phyloP scores from a whole-genome alignment of 2,113 vertebrate species.

The Scolopax mira region DNA sequence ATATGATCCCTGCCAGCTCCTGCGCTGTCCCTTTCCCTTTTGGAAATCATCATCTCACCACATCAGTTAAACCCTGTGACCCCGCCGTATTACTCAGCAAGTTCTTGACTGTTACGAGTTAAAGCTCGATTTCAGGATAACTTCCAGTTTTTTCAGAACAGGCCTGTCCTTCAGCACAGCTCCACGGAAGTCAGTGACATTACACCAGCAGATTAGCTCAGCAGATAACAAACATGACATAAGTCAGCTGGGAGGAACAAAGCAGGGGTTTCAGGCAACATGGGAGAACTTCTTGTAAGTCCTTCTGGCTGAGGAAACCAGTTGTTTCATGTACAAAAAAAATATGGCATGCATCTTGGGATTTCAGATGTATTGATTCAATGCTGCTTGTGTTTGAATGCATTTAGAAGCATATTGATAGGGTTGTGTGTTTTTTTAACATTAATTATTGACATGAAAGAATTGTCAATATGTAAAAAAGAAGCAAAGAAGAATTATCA shows the following conservation, averaged over 20 bases:
- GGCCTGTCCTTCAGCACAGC: neutral
- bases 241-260: neutral
- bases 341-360: accelerated
- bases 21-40: neutral
- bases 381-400: neutral
- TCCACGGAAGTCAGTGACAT: neutral
- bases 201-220: neutral
- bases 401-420: neutral
- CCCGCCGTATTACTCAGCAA: neutral
- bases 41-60: neutral
- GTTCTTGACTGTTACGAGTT: neutral
- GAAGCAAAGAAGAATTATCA: neutral
- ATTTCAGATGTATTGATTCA: neutral
- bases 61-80: neutral
- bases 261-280: neutral
- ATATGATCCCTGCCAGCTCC: neutral
- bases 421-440: neutral
- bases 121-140: neutral
- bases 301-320: neutral
- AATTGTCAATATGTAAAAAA: neutral
- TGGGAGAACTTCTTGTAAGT: neutral
- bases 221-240: accelerated
- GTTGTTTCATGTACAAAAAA: neutral
- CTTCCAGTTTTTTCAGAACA: neutral
- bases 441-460: neutral